Conservation (phyloP, 2,797 vertebrate genomes). For the Microhierax caerulescens region DNA sequence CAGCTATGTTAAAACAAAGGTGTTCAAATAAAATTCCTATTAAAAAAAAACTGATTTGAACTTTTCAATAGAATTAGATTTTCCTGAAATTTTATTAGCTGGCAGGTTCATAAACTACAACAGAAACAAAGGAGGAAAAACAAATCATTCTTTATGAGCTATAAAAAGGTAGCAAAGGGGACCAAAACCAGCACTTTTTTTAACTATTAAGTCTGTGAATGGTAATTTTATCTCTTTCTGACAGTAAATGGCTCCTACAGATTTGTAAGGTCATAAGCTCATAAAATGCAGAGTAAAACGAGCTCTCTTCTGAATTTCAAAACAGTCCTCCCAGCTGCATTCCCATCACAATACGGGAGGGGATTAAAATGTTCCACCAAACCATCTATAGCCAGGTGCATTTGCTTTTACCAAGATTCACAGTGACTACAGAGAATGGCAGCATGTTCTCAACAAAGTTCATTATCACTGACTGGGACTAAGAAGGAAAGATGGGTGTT, state of each 20-base stretch:
- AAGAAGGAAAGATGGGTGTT: neutral
- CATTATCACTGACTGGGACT: neutral
- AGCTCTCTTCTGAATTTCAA: neutral
- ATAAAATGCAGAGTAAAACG: neutral
- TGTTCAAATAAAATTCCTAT: conserved; percentile 28
- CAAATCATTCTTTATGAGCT: neutral
- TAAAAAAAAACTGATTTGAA: conserved; percentile 35
- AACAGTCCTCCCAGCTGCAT: neutral
- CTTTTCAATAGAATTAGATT: conserved; percentile 47
- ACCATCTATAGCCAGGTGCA: neutral
- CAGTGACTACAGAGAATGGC: neutral
- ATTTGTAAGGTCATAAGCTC: neutral
- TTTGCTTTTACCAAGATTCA: neutral
- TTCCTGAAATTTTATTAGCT: conserved; percentile 40
- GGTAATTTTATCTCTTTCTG: conserved; percentile 5
- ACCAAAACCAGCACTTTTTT: neutral
- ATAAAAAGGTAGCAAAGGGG: neutral
- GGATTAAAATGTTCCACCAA: neutral
- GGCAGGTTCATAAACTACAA: conserved; percentile 44
- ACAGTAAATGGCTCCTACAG: neutral
- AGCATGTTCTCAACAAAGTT: neutral
- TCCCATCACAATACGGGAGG: neutral
- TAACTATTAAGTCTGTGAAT: neutral
- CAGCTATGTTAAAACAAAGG: neutral
- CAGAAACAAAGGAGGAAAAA: neutral